These are phyloP conservation scores for Reinhardtius hippoglossoides DNA, from an alignment of 2,113 vertebrate genomes.

Conservation along the genomic window DNA sequence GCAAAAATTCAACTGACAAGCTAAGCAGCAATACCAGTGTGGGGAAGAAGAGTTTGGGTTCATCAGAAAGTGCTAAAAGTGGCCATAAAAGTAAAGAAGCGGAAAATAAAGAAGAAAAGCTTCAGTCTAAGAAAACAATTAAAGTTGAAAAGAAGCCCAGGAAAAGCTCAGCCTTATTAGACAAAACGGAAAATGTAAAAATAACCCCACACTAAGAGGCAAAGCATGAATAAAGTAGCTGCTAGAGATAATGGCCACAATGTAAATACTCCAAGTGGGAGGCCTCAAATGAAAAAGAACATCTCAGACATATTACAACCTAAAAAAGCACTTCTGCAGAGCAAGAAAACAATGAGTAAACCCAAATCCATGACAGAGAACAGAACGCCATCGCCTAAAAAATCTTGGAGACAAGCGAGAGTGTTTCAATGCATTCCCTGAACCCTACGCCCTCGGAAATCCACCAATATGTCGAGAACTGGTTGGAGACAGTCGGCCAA, in stretches of 20 bases:
- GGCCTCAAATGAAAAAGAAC: conserved; percentile 72
- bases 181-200: conserved; percentile 39
- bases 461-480: conserved; percentile 87
- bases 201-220: conserved; percentile 40
- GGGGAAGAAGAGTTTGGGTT: conserved; percentile 59
- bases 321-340: conserved; percentile 39
- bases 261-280: conserved; percentile 63
- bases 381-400: conserved; percentile 46
- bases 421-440: conserved; percentile 68
- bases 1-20: conserved; percentile 58
- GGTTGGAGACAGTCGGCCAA: conserved; percentile 85
- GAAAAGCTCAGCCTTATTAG: conserved; percentile 36
- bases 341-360: conserved; percentile 74
- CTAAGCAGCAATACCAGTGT: conserved; percentile 43
- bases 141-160: conserved; percentile 26
- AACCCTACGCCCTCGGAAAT: conserved; percentile 71
- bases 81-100: conserved; percentile 36
- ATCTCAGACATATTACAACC: conserved; percentile 69
- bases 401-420: conserved; percentile 60
- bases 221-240: conserved; percentile 32
- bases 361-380: conserved; percentile 74
- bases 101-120: conserved; percentile 35
- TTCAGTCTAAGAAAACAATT: conserved; percentile 57
- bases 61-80: conserved; percentile 62
- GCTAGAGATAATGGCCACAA: conserved; percentile 63